Conservation (phyloP, 64 coral and sea anemone species). For the Actinia equina region DNA sequence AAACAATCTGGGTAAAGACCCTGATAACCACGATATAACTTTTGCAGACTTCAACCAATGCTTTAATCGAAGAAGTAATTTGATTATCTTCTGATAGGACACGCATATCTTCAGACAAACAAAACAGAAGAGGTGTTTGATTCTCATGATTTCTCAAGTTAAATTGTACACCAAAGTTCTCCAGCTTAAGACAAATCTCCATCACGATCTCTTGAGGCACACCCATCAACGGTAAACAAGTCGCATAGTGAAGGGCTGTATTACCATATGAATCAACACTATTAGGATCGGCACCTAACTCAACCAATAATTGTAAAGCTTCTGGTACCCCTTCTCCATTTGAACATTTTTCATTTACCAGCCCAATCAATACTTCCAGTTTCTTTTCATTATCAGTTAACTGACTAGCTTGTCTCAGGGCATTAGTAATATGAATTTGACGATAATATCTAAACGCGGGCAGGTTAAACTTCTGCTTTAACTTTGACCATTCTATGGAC, state of each 20-base stretch:
- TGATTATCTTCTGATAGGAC: not conserved
- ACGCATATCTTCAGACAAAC: not conserved
- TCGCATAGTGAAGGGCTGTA: not conserved
- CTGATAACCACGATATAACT: too few relatives aligned
- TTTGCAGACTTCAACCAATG: not conserved
- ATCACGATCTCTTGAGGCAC: too few relatives aligned
- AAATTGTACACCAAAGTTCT: not conserved
- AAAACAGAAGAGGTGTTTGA: not conserved
- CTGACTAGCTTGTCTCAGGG: not conserved
- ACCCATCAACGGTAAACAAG: not conserved
- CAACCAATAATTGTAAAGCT: not conserved
- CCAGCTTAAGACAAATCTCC: not conserved
- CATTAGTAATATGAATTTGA: not conserved
- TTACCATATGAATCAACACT: not conserved
- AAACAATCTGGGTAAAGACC: not conserved
- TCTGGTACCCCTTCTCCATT: not conserved
- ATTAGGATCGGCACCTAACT: conserved; percentile 6
- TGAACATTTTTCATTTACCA: not conserved
- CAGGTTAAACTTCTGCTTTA: too few relatives aligned
- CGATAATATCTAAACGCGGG: too few relatives aligned
- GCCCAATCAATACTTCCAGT: not conserved
- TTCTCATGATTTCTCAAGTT: not conserved
- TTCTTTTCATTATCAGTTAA: not conserved
- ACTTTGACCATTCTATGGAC: not conserved
- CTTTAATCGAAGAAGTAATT: not conserved